These are phyloP conservation scores for Clarias magur DNA, from an alignment of 2,113 vertebrate genomes.

Conservation along the genomic window DNA sequence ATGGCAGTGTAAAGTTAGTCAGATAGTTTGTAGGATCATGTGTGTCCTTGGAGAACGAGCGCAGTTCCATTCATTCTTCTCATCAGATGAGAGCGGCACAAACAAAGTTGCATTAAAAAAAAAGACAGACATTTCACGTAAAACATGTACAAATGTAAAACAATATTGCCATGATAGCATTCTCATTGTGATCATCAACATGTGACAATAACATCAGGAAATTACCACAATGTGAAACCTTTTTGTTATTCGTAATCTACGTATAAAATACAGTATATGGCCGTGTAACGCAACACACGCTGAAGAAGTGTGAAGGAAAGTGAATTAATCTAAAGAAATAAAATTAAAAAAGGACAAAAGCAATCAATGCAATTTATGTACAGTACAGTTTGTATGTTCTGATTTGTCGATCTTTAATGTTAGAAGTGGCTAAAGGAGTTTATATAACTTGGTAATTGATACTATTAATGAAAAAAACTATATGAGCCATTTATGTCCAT, in stretches of 20 bases:
- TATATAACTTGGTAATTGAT: not conserved
- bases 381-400: not conserved
- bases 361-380: not conserved
- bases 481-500: not conserved
- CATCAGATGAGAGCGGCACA: not conserved
- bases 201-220: not conserved
- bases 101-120: not conserved
- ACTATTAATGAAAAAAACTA: not conserved
- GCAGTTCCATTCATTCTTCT: not conserved
- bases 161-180: not conserved
- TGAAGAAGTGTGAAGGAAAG: not conserved
- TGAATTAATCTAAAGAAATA: not conserved
- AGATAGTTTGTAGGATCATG: not conserved
- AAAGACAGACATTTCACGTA: not conserved
- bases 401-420: not conserved
- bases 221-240: not conserved
- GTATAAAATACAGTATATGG: not conserved
- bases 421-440: no score
- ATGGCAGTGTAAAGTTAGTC: not conserved
- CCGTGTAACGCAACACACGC: not conserved
- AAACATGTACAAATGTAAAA: not conserved
- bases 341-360: not conserved
- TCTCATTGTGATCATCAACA: not conserved
- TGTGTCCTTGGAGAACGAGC: not conserved
- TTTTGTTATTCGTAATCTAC: not conserved